phyloP scores from a whole-genome alignment of 64 coral and sea anemone genomes.

The Cladopsammia gracilis region DNA sequence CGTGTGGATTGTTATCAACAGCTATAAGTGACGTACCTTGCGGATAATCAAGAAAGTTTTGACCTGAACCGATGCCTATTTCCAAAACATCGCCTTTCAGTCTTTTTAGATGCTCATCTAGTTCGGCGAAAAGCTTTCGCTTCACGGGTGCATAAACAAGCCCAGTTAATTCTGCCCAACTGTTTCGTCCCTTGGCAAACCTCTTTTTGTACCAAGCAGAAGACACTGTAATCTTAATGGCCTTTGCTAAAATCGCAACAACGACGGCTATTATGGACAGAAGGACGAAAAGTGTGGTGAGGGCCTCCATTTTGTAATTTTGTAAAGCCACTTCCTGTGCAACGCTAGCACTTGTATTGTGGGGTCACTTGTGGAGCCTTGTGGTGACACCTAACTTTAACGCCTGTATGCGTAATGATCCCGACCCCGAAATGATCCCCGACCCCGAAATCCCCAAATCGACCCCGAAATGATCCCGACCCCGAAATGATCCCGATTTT shows the following conservation, averaged over 20 bases:
- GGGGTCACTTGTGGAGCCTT: no score
- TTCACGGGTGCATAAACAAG: background rate
- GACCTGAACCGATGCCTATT: conserved; percentile 52
- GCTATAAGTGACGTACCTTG: conserved; percentile 61
- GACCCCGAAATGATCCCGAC: no score
- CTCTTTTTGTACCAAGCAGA: conserved; percentile 23
- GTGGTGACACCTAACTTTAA: no score
- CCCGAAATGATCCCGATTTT: no score
- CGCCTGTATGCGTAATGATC: no score
- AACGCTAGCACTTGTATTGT: no score
- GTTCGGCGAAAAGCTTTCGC: conserved; percentile 30
- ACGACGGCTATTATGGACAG: background rate
- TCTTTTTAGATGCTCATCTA: background rate
- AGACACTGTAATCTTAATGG: background rate
- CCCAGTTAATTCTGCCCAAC: background rate
- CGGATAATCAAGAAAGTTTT: conserved; percentile 59
- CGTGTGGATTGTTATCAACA: conserved; percentile 18
- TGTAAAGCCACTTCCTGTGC: no score
- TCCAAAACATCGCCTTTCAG: conserved; percentile 58
- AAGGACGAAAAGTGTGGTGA: background rate
- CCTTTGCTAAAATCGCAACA: background rate
- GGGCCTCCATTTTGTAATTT: conserved; percentile 16
- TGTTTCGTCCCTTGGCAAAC: background rate
- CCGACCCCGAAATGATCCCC: no score
- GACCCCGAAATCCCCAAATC: no score